Conservation (phyloP, 2,113 vertebrate genomes). For the Epinephelus moara region DNA sequence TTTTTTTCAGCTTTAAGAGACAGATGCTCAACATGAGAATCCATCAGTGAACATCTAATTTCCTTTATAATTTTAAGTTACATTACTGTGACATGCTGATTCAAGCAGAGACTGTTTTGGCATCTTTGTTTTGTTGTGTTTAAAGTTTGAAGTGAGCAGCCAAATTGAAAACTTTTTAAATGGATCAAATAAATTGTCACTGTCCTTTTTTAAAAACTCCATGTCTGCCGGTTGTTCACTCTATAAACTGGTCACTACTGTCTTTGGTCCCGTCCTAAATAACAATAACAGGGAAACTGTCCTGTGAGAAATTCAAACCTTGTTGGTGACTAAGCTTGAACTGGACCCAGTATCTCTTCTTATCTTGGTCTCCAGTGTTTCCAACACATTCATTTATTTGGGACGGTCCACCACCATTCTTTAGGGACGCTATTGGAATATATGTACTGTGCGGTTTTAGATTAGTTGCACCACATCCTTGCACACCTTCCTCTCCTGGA, state of each 20-base stretch:
- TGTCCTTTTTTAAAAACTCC: not conserved
- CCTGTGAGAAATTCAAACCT: no score
- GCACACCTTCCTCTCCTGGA: no score
- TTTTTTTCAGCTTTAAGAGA: not conserved
- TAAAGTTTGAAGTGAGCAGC: not conserved
- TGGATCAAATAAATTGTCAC: not conserved
- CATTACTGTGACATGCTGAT: not conserved
- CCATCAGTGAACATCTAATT: not conserved
- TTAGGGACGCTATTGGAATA: no score
- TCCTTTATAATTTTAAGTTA: not conserved
- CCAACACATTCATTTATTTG: no score
- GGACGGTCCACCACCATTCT: no score
- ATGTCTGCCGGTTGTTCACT: not conserved
- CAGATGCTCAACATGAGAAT: not conserved
- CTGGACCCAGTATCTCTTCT: no score
- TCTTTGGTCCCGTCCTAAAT: no score
- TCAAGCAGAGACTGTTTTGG: not conserved
- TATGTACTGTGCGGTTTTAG: no score
- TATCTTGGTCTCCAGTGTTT: no score
- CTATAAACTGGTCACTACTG: not conserved
- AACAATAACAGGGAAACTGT: no score
- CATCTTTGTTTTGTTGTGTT: not conserved
- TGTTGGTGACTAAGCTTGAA: no score
- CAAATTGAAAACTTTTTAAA: not conserved
- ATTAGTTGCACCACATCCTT: no score